These are phyloP conservation scores for Rhinichthys klamathensis DNA, from an alignment of 2,113 vertebrate species.

Conservation along the genomic window DNA sequence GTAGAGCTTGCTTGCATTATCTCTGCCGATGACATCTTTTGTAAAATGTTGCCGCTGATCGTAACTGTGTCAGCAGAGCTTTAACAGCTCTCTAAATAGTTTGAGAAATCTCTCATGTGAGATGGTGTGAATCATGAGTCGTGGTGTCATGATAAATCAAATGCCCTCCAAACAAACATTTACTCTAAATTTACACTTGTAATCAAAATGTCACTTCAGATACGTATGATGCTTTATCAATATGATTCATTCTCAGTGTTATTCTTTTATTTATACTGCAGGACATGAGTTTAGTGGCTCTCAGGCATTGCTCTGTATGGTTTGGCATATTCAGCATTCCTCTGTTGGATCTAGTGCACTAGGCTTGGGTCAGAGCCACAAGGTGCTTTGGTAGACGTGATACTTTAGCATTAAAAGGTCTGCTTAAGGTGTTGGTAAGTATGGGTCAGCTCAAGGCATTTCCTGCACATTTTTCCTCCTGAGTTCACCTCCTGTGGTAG, in stretches of 20 bases:
- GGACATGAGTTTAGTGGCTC: neutral
- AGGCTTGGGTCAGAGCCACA: conserved; percentile 12
- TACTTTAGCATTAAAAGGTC: neutral
- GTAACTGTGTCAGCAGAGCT: neutral
- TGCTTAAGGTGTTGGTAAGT: neutral
- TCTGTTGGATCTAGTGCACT: neutral
- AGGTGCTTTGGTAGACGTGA: neutral
- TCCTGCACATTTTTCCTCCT: neutral
- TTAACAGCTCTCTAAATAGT: conserved; percentile 24
- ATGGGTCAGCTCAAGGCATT: neutral
- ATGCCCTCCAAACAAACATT: conserved; percentile 27
- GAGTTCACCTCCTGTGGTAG: neutral
- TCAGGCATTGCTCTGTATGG: conserved; percentile 33
- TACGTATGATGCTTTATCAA: conserved; percentile 3
- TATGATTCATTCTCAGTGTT: conserved; percentile 19
- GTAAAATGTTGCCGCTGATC: neutral
- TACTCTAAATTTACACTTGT: neutral
- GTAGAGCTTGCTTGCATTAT: neutral
- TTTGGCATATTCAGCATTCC: neutral
- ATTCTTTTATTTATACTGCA: conserved; percentile 5
- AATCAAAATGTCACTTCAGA: conserved; percentile 45
- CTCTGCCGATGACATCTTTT: neutral
- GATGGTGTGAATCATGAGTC: conserved; percentile 14
- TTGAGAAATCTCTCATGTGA: conserved; percentile 48
- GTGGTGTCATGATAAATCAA: neutral